Evolutionary conservation across 2,113 vertebrate species (phyloP), one percentile per base, ranked within the genome.

Genomic region (Irena cyanogastra): DNA sequence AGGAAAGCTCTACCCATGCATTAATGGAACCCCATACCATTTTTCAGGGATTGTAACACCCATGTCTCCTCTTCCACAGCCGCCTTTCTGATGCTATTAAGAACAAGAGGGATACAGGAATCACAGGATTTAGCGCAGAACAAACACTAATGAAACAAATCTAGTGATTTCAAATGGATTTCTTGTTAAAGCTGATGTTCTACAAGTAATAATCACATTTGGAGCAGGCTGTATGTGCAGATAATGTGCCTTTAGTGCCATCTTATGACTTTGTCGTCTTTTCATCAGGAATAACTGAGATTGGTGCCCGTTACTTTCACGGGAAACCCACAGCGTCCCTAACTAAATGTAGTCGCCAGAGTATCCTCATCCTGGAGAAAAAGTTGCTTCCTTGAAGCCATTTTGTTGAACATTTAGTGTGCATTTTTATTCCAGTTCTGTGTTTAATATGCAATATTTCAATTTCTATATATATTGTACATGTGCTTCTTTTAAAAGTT

Each of bases 111-210:
- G 57, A 66, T 70, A 45, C 27, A 44, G 71, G 66, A 91, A 86
- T 93, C 69, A 37, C 44, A 66, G 74, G 92, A 80, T 33, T 89
- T 70, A 70, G 1, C 44, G 42, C 66, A 80, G 89, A 90, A 59
- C 90, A 96, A 93, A 91, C 59, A 86, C 54, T 90, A 66, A 87
- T 86, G 87, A 95, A 95, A 95, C 75, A 95, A 77, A 53, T n/a
- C 45, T 66, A 47, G 59, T 77, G 52, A 88, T 88, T 95, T 94
- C 84, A 93, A 60, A 93, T 94, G 52, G 75, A 41, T 63, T 88
- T 91, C 82, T 88, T 88, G 87, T 91, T 95, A 87, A 95, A 95
- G 92, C 84, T 85, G 45, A 63, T 95, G 88, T 94, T 94, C 87
- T 95, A 28, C 87, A 70, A 93, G 49, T 79, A 95, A 83, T 89